phyloP scores from a whole-genome alignment of 1,140 invertebrate genomes.

The Trachymyrmex septentrionalis region DNA sequence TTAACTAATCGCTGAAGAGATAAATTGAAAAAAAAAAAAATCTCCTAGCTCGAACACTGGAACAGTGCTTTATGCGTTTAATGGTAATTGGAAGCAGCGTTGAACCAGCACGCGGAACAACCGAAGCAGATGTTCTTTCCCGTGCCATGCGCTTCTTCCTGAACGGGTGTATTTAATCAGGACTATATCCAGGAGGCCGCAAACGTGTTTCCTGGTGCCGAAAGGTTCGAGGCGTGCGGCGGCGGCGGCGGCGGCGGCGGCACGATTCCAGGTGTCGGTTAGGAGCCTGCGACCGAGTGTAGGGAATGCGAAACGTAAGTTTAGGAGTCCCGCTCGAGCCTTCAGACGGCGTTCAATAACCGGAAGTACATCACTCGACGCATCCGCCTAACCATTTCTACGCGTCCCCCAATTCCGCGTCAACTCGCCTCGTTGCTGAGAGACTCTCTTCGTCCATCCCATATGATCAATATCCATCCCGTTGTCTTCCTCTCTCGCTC shows the following conservation, averaged over 20 bases:
- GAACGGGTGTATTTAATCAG: constrained; percentile 71
- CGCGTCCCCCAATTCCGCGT: constrained; percentile 76
- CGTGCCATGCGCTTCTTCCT: constrained; percentile 48
- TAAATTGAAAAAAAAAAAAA: not conserved
- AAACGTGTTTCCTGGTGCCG: constrained; percentile 47
- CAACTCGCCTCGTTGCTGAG: constrained; percentile 67
- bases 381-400: constrained; percentile 80
- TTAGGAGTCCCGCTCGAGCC: constrained; percentile 72
- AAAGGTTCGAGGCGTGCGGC: constrained; percentile 48
- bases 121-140: constrained; percentile 48
- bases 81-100: not conserved
- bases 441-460: constrained; percentile 48
- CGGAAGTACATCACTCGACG: constrained; percentile 81
- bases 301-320: constrained; percentile 60
- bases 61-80: not conserved
- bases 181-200: constrained; percentile 54
- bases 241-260: no score
- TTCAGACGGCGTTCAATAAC: constrained; percentile 81
- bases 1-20: not conserved
- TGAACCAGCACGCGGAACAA: constrained; percentile 2
- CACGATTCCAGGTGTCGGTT: constrained; percentile 67
- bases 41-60: not conserved
- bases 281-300: constrained; percentile 51
- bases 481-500: constrained; percentile 6
- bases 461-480: constrained; percentile 22